These are phyloP conservation scores for Pogoniulus pusillus DNA, from an alignment of 2,797 vertebrate genomes.

Conservation along the genomic window DNA sequence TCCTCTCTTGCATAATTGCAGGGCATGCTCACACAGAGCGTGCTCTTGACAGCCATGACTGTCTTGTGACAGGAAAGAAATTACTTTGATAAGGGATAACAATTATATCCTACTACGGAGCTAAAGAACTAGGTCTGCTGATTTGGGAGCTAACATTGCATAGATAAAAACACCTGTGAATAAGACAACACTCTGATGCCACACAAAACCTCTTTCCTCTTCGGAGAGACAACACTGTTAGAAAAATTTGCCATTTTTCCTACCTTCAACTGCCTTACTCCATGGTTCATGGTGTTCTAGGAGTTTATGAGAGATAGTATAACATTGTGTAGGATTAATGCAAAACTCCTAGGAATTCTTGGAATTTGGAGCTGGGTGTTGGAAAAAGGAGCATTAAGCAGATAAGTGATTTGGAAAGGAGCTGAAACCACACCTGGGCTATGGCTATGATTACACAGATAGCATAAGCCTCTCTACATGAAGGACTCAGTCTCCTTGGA, in stretches of 20 bases:
- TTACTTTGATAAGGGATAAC: neutral
- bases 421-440: neutral
- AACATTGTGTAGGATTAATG: neutral
- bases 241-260: neutral
- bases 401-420: neutral
- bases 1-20: neutral
- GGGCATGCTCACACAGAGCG: neutral
- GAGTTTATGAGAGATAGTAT: neutral
- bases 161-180: neutral
- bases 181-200: rapidly evolving
- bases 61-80: rapidly evolving
- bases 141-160: neutral
- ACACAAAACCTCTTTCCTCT: neutral
- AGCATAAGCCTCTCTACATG: neutral
- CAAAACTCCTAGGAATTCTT: neutral
- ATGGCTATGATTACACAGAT: neutral
- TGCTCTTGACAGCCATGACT: neutral
- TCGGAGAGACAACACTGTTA: rapidly evolving
- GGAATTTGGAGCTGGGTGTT: neutral
- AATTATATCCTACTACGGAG: neutral
- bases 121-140: neutral
- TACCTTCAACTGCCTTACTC: neutral
- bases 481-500: neutral
- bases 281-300: rapidly evolving
- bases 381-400: neutral